Conservation (phyloP, 2,113 vertebrate genomes). For the Phylloscopus trochiloides region DNA sequence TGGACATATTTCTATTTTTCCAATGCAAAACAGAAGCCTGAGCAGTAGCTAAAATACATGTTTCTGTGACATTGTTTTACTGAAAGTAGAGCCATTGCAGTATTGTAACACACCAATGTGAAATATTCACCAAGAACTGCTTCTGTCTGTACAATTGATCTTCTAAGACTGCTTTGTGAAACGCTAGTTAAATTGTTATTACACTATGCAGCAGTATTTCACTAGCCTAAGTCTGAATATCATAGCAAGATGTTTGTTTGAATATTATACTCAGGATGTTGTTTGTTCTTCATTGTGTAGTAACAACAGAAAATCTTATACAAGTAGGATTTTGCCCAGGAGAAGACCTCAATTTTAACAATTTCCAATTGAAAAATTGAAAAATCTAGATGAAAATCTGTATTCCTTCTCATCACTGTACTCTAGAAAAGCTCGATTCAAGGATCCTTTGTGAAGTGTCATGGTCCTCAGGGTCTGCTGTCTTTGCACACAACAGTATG, state of each 20-base stretch:
- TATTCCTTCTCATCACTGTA: neutral
- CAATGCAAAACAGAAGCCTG: neutral
- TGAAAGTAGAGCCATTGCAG: neutral
- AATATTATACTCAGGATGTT: neutral
- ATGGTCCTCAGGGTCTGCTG: neutral
- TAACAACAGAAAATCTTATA: neutral
- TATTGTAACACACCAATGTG: neutral
- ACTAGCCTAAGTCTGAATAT: neutral
- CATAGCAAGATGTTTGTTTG: neutral
- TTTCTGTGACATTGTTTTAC: neutral
- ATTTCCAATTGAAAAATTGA: neutral
- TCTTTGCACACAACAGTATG: neutral
- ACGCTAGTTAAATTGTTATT: neutral
- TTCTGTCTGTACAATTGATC: neutral
- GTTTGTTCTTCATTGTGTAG: neutral
- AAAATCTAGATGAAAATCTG: neutral
- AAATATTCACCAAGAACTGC: neutral
- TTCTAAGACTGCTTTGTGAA: neutral
- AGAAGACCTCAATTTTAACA: neutral
- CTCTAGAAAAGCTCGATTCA: accelerated
- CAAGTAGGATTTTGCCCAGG: neutral
- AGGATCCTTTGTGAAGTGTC: neutral
- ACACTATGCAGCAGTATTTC: neutral
- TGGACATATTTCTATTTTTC: neutral
- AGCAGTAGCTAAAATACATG: neutral